phyloP scores from a whole-genome alignment of 2,797 vertebrate genomes.

The Catharus ustulatus region DNA sequence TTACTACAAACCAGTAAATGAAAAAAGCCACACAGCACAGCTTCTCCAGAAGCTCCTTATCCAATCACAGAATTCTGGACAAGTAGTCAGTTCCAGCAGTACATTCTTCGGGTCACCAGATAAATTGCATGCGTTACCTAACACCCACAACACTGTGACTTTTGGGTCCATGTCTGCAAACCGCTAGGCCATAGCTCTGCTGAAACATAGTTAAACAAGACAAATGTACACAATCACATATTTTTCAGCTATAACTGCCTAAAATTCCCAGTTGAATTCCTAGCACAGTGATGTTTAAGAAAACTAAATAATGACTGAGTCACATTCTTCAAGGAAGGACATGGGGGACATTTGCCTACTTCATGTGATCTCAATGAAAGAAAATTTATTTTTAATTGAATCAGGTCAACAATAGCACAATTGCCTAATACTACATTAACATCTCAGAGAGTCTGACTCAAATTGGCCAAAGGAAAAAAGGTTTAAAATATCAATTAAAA shows the following conservation, averaged over 20 bases:
- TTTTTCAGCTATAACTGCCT: conserved; percentile 3
- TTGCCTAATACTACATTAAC: conserved; percentile 39
- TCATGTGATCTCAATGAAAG: not conserved
- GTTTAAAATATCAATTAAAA: conserved; percentile 67
- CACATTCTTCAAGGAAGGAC: conserved; percentile 20
- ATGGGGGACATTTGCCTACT: not conserved
- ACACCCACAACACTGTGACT: not conserved
- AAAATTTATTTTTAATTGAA: conserved; percentile 31
- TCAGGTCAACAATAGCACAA: not conserved
- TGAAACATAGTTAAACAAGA: not conserved
- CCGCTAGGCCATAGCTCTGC: not conserved
- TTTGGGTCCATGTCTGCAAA: not conserved
- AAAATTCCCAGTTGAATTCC: not conserved
- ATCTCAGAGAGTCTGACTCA: not conserved
- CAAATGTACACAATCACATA: not conserved
- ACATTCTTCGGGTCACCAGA: not conserved
- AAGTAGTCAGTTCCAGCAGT: not conserved
- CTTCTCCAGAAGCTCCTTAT: conserved; percentile 18
- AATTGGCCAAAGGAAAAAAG: conserved; percentile 36
- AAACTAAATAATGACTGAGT: not conserved
- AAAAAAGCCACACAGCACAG: not conserved
- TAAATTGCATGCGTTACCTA: not conserved
- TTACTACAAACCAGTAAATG: not conserved
- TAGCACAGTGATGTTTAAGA: conserved; percentile 1
- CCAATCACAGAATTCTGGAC: not conserved